A percentile compares a stretch with the other conserved stretches of the same genome.
phyloP scores from a whole-genome alignment of 2,113 vertebrate genomes.

The Mesembrinibis cayennensis region DNA sequence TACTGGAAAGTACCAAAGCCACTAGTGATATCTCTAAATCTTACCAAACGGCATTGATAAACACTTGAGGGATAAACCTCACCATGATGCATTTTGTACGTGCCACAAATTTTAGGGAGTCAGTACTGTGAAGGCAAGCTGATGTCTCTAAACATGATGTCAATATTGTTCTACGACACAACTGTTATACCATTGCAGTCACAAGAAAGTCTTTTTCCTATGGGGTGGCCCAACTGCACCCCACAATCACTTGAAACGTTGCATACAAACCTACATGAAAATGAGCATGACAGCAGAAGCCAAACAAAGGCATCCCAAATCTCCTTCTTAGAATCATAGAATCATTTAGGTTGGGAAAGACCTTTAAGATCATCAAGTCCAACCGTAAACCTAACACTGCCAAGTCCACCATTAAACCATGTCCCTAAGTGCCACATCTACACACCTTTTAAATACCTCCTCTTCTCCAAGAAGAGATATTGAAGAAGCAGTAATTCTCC shows the following conservation, averaged over 20 bases:
- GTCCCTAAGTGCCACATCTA: background rate
- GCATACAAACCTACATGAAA: background rate
- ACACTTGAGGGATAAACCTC: background rate
- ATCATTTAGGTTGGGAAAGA: background rate
- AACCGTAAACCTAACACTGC: background rate
- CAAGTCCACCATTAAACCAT: background rate
- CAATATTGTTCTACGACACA: background rate
- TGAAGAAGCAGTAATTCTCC: background rate
- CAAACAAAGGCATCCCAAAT: background rate
- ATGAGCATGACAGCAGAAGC: background rate
- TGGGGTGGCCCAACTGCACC: background rate
- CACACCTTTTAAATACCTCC: background rate
- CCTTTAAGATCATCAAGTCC: background rate
- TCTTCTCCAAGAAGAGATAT: background rate
- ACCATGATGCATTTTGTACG: background rate
- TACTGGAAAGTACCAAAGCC: background rate
- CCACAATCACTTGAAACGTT: background rate
- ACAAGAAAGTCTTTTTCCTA: background rate
- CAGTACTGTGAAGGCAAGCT: background rate
- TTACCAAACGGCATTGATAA: background rate
- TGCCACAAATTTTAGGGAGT: background rate
- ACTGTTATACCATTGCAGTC: background rate
- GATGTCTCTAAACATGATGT: background rate
- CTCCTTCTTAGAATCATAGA: background rate
- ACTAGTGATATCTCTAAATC: background rate